Conservation (phyloP, 2,888 invertebrate species). For the Rhabditoides inermis region DNA sequence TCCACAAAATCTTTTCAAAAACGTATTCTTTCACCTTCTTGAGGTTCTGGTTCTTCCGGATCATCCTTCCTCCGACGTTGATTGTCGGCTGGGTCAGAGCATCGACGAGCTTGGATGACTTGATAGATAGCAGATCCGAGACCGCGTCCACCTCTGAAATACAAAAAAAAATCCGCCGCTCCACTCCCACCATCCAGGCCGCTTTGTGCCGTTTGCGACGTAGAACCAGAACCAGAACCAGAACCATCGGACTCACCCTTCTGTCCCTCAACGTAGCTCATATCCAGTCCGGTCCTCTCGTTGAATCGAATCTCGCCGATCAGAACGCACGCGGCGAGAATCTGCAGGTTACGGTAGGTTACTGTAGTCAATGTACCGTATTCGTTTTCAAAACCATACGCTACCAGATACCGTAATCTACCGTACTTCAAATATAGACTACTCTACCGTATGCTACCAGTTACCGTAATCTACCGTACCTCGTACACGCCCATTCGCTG, state of each 20-base stretch:
- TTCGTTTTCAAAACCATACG: no score
- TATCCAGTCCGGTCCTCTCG: slow-evolving; percentile 43
- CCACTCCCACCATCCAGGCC: no score
- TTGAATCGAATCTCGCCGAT: slow-evolving; percentile 48
- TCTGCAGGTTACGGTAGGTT: neutral
- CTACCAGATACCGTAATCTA: no score
- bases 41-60: slow-evolving; percentile 56
- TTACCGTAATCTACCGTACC: no score
- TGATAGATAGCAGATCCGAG: slow-evolving; percentile 34
- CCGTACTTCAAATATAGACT: no score
- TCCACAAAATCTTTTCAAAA: no score
- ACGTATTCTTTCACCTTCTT: slow-evolving; percentile 55
- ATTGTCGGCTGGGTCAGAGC: slow-evolving; percentile 57
- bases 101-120: slow-evolving; percentile 47
- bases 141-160: slow-evolving; percentile 40
- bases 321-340: slow-evolving; percentile 38
- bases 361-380: no score
- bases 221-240: no score
- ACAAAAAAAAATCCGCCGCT: no score
- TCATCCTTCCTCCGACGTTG: slow-evolving; percentile 55
- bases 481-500: slow-evolving; percentile 35
- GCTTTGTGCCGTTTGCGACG: no score
- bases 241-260: slow-evolving; percentile 30
- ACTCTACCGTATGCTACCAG: no score
- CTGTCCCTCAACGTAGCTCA: slow-evolving; percentile 40